Evolutionary conservation across 2,113 vertebrate species (phyloP).

Genomic region (Lipophrys pholis): DNA sequence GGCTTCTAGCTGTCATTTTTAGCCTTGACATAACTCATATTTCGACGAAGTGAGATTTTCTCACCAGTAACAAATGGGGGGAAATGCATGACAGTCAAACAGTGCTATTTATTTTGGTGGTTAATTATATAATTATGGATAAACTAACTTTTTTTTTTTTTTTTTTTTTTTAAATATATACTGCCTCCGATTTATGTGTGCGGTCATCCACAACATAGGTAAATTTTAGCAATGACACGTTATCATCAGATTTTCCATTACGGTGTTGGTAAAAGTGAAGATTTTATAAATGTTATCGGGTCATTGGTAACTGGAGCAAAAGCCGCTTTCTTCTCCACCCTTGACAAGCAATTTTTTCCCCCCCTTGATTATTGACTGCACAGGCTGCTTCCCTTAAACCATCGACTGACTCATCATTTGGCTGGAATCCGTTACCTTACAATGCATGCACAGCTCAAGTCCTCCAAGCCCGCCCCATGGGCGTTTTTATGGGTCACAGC

Average conservation of each 20-base stretch:
- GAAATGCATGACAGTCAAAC: constrained; percentile 40
- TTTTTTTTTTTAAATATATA: constrained; percentile 32
- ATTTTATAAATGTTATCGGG: constrained; percentile 2
- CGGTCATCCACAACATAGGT: background rate
- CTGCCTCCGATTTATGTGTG: constrained; percentile 22
- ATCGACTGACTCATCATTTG: constrained; percentile 78
- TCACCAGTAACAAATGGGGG: constrained; percentile 67
- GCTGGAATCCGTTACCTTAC: constrained; percentile 78
- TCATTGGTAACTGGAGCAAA: constrained; percentile 41
- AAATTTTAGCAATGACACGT: background rate
- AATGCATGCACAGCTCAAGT: constrained; percentile 67
- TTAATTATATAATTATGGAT: constrained; percentile 57
- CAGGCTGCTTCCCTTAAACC: constrained; percentile 58
- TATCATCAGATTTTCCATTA: no score
- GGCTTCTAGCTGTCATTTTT: constrained; percentile 70
- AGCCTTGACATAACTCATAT: constrained; percentile 67
- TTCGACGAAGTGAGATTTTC: constrained; percentile 61
- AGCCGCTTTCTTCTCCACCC: constrained; percentile 38
- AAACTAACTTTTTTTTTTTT: constrained; percentile 21
- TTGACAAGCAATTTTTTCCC: constrained; percentile 40
- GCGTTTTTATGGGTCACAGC: constrained; percentile 85
- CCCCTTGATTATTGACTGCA: constrained; percentile 47
- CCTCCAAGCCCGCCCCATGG: constrained; percentile 68
- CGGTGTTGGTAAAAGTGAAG: no score
- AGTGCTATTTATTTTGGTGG: constrained; percentile 43